Evolutionary conservation across 2,797 vertebrate genomes (phyloP).

Genomic region (Echiichthys vipera): DNA sequence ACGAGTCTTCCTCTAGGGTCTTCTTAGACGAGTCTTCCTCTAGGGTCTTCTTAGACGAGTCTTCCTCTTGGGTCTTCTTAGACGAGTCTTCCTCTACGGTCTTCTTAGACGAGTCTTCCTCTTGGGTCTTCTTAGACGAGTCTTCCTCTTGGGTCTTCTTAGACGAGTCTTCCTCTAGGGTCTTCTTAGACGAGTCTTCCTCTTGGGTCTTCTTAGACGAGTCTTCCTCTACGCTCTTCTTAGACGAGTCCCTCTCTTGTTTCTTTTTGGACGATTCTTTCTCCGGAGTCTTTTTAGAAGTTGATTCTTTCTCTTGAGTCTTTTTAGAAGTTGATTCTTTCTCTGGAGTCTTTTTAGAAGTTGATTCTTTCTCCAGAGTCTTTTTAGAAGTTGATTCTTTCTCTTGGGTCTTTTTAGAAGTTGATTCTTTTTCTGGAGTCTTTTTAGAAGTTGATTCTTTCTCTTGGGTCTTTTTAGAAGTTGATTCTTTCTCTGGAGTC

Average conservation of each 20-base stretch:
- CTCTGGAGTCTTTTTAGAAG: background rate
- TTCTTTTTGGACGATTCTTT: too few relatives aligned
- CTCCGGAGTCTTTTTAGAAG: background rate
- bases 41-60: background rate
- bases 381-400: background rate
- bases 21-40: background rate
- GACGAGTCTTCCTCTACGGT: slow-evolving; percentile 4
- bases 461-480: background rate
- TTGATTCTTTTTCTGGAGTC: background rate
- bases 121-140: background rate
- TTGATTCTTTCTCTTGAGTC: background rate
- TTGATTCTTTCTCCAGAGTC: background rate
- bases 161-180: background rate
- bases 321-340: background rate
- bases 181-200: background rate
- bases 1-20: background rate
- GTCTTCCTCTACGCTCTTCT: slow-evolving; percentile 5
- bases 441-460: background rate
- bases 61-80: background rate
- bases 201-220: background rate
- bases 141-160: background rate
- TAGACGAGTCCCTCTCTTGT: slow-evolving; percentile 6
- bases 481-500: background rate
- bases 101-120: too few relatives aligned
- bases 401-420: too few relatives aligned